Evolutionary conservation across 1,140 invertebrate species (phyloP).

Genomic region (Aphidius ervi): DNA sequence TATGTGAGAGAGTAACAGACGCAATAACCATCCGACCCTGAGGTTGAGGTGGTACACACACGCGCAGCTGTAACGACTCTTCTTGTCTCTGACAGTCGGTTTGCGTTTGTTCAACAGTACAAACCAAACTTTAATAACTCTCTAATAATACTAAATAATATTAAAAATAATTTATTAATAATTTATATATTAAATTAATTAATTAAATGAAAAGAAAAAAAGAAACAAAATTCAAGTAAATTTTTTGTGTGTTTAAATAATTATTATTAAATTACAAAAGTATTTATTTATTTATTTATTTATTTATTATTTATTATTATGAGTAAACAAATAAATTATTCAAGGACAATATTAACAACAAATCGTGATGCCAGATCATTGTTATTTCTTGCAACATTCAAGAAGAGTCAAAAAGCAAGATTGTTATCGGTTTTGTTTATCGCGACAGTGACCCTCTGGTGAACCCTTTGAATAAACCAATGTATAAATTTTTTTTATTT

Average conservation of each 20-base stretch:
- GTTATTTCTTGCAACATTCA: conserved; percentile 10
- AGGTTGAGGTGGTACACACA: conserved; percentile 15
- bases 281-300: background rate
- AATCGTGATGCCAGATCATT: conserved; percentile 13
- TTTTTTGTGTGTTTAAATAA: background rate
- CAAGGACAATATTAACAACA: background rate
- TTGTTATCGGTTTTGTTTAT: conserved; percentile 16
- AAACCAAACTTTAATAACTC: conserved; percentile 11
- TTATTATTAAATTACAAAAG: background rate
- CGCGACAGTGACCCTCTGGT: conserved; percentile 15
- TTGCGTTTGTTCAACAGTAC: background rate
- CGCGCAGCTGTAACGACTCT: conserved; percentile 11
- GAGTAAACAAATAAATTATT: conserved; percentile 1
- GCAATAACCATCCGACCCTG: conserved; percentile 13
- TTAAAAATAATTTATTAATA: background rate
- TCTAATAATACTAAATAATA: background rate
- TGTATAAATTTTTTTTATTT: background rate
- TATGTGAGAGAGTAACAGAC: conserved; percentile 9
- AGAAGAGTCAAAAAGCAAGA: conserved; percentile 10
- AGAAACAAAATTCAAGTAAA: too few species aligned
- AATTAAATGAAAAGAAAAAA: background rate
- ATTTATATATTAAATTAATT: background rate
- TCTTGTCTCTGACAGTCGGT: conserved; percentile 12
- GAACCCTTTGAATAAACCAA: background rate
- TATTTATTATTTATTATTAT: conserved; percentile 9